Evolutionary conservation across 2,888 invertebrate species (phyloP), one percentile per base, ranked within the genome.

Genomic region (Bugula neritina): DNA sequence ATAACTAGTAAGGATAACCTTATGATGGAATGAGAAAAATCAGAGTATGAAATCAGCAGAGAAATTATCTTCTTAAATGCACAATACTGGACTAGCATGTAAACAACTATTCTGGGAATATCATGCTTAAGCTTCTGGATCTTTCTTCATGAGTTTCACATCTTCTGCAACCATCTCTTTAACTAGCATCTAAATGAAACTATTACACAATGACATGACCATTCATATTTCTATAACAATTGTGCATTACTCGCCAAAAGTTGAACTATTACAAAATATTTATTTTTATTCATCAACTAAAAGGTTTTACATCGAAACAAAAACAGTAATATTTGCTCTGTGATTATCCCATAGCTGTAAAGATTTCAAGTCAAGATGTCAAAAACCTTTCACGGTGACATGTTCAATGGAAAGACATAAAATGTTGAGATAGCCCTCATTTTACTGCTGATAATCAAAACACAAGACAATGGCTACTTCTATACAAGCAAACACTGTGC

Each of bases 91-190:
- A n/a, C n/a, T n/a, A n/a, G n/a, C n/a, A n/a, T n/a, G n/a, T n/a
- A n/a, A n/a, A n/a, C n/a, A n/a, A n/a, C n/a, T n/a, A n/a, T n/a
- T n/a, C n/a, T n/a, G n/a, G n/a, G n/a, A n/a, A n/a, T n/a, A n/a
- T n/a, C n/a, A n/a, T n/a, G n/a, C n/a, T n/a, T n/a, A n/a, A n/a
- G 97, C 97, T 77, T 88, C 88, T 2, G 97, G 96, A 86, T 98
- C 91, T 76, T 88, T 89, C 81, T 89, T 91, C 97, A 98, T 98
- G 72, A 98, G 87, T 77, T 88, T 89, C 54, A 98, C 87, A 85
- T 98, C 98, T 0, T 93, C 89, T 35, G 89, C 89, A 88, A 98
- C 90, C 98, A 98, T 98, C 81, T 97, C 97, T 79, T 90, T 89
- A 1, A 98, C 95, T 63, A 99, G 88, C 81, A 91, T 89, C 80